Conservation (phyloP, 2,797 vertebrate species). For the Channallabes apus region DNA sequence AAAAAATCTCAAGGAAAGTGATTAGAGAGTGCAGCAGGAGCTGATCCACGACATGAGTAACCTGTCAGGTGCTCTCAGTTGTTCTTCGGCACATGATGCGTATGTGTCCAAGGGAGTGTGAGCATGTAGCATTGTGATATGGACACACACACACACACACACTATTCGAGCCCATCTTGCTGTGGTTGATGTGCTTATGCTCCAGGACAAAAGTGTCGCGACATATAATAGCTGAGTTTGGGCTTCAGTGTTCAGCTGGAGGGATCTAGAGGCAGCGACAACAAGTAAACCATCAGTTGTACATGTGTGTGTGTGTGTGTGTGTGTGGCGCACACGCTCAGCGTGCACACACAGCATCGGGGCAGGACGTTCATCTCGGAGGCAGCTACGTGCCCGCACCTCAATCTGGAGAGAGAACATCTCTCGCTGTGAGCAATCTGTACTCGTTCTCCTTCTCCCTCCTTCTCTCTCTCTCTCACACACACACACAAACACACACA, state of each 20-base stretch:
- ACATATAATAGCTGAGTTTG: constrained; percentile 31
- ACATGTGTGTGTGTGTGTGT: constrained; percentile 13
- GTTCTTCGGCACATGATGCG: background rate
- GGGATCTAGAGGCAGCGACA: constrained; percentile 1
- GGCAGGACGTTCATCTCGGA: constrained; percentile 40
- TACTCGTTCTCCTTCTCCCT: constrained; percentile 55
- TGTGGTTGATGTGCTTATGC: constrained; percentile 25
- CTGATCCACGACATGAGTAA: constrained; percentile 29
- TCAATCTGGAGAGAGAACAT: constrained; percentile 66
- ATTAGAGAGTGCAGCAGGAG: constrained; percentile 1
- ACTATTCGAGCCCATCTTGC: background rate
- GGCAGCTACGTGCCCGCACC: constrained; percentile 46
- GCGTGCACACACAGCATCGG: background rate
- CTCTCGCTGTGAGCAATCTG: constrained; percentile 76
- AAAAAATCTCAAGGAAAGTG: background rate
- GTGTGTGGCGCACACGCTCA: background rate
- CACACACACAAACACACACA: background rate
- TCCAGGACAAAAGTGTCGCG: constrained; percentile 2
- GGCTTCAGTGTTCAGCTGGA: constrained; percentile 8
- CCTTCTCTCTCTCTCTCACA: background rate
- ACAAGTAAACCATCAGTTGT: constrained; percentile 11
- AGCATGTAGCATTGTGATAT: background rate
- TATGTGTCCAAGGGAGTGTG: background rate
- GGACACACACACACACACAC: background rate
- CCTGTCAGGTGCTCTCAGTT: constrained; percentile 23